phyloP scores from a whole-genome alignment of 92 coral and sea anemone species.

The Parazoanthus atlanticus region DNA sequence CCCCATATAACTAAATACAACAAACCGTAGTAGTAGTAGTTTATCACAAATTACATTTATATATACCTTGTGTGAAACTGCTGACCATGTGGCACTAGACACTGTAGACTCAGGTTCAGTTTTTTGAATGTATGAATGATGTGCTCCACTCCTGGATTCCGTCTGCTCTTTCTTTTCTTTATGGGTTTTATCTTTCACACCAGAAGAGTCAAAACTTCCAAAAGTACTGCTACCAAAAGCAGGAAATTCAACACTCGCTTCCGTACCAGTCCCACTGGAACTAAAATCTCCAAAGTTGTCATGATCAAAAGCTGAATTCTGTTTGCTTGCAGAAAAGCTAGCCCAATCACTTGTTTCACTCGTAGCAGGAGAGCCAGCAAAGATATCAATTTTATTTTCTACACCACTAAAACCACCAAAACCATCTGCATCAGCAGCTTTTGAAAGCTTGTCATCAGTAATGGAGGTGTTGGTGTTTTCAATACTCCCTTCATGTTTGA shows the following conservation, averaged over 20 bases:
- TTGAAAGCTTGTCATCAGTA: not conserved
- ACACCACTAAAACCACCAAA: slow-evolving; percentile 20
- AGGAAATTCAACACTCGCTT: not conserved
- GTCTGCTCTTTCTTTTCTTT: not conserved
- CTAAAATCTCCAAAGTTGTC: slow-evolving; percentile 25
- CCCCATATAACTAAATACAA: too few relatives aligned
- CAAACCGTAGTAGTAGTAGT: too few relatives aligned
- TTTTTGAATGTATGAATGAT: not conserved
- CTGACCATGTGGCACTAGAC: not conserved
- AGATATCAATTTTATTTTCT: not conserved
- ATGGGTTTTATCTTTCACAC: not conserved
- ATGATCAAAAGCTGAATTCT: not conserved
- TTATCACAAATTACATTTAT: not conserved
- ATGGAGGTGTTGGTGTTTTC: not conserved
- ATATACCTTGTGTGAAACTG: slow-evolving; percentile 22
- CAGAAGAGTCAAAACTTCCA: not conserved
- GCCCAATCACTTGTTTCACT: slow-evolving; percentile 24
- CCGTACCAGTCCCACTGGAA: slow-evolving; percentile 3
- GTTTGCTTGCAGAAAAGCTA: slow-evolving; percentile 2
- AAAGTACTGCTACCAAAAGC: not conserved
- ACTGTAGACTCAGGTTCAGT: not conserved
- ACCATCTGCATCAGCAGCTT: slow-evolving; percentile 5
- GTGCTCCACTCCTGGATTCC: not conserved
- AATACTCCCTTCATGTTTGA: not conserved
- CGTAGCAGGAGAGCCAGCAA: slow-evolving; percentile 3